Conservation (phyloP, 2,113 vertebrate genomes). For the Alaudala cheleensis region DNA sequence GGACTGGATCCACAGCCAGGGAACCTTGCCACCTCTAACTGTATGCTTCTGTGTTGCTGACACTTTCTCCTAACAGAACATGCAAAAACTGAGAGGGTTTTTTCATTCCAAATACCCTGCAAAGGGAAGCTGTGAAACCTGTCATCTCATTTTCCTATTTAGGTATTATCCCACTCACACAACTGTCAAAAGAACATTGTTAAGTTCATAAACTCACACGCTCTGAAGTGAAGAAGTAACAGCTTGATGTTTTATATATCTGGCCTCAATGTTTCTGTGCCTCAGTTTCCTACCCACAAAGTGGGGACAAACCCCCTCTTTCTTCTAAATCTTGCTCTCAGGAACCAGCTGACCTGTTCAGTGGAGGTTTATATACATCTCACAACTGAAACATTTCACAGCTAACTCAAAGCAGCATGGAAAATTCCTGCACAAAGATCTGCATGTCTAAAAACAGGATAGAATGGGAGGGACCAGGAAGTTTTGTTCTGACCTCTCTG, state of each 20-base stretch:
- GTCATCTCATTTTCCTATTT: slow-evolving; percentile 37
- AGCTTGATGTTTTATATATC: not conserved
- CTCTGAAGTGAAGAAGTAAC: not conserved
- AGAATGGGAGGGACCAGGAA: not conserved
- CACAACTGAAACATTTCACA: not conserved
- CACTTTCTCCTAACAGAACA: not conserved
- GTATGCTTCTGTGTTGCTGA: not conserved
- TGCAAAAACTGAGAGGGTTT: not conserved
- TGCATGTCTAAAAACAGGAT: not conserved
- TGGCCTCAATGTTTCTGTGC: not conserved
- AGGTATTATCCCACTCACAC: slow-evolving; percentile 34
- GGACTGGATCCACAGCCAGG: not conserved
- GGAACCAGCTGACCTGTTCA: not conserved
- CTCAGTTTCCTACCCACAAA: slow-evolving; percentile 9
- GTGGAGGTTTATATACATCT: not conserved
- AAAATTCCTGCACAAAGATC: not conserved
- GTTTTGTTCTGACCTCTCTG: not conserved
- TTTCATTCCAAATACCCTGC: not conserved
- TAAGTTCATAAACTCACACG: slow-evolving; percentile 14
- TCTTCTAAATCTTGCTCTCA: not conserved
- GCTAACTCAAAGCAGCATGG: not conserved
- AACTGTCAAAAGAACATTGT: slow-evolving; percentile 44
- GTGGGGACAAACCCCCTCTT: not conserved
- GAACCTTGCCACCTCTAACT: not conserved
- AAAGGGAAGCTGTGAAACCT: slow-evolving; percentile 39